Base-by-base conservation (phyloP, 2,888 invertebrate genomes). In the Psylliodes chrysocephalus region DNA sequence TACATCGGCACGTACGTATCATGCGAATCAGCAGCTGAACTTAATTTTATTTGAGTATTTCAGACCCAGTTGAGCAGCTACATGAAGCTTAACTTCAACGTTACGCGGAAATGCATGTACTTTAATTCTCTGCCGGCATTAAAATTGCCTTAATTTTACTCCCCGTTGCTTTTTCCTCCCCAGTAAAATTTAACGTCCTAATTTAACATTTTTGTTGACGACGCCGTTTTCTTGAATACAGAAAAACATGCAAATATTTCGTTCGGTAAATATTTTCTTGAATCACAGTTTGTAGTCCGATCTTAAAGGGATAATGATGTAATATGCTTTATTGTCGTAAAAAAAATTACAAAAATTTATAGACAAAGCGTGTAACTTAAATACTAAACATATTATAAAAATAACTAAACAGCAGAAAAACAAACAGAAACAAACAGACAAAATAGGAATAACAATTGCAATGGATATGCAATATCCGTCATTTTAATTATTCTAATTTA, bases 111-210 rank as follows among this genome's bases (percentile, higher is more conserved):
- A 28, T 25, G 25, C 33, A 38, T 52, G 52, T 38, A 52, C 35
- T 52, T 52, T 52, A 52, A 52, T 19, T 52, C 38, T 17, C 15
- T 15, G 52, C 38, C 52, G n/a, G 52, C 19, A 52, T 52, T 52
- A 52, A 52, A 52, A 38, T 52, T 35, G 19, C 19, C 38, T 38
- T 38, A 52, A 52, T 52, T 52, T 52, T 52, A 33, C 52, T 52
- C 52, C 28, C 52, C 35, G 52, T 8, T 38, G 52, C n/a, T 52
- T 33, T 52, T 52, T 52, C 18, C 38, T 38, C 38, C 19, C 38
- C 7, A 18, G 17, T 42, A 10, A 42, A 42, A 42, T 42, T 42
- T 42, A 5, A 42, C 18, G 42, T 42, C 38, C 15, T 8, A 35
- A 18, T 42, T 42, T 4, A 18, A 42, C 42, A 42, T 42, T 42